Conservation (phyloP, 2,797 vertebrate genomes). For the Chromobotia macracanthus region DNA sequence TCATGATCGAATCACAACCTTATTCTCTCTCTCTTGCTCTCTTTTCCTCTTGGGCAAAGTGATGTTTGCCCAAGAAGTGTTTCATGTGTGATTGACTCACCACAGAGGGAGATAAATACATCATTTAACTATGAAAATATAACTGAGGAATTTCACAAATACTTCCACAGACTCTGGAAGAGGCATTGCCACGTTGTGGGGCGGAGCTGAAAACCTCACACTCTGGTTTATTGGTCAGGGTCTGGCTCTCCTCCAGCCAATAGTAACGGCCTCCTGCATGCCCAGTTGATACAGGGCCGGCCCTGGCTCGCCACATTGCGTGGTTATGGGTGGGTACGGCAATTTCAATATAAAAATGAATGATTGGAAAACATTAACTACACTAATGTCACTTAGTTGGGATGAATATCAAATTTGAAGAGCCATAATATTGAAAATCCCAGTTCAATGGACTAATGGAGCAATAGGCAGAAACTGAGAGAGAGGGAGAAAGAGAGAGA, state of each 20-base stretch:
- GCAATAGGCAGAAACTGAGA: slow-evolving; percentile 54
- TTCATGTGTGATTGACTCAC: slow-evolving; percentile 41
- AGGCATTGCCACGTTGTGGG: slow-evolving; percentile 63
- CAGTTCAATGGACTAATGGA: slow-evolving; percentile 23
- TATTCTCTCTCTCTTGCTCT: neutral
- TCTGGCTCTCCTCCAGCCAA: slow-evolving; percentile 59
- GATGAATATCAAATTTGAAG: slow-evolving; percentile 55
- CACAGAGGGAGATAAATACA: slow-evolving; percentile 35
- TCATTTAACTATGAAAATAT: slow-evolving; percentile 44
- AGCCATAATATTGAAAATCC: slow-evolving; percentile 68
- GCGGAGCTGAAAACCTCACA: slow-evolving; percentile 48
- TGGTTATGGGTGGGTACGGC: slow-evolving; percentile 45
- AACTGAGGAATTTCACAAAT: slow-evolving; percentile 41
- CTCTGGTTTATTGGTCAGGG: slow-evolving; percentile 59
- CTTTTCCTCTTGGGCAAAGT: neutral
- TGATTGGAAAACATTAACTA: too few relatives aligned
- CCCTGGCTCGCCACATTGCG: slow-evolving; percentile 57
- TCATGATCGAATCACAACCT: slow-evolving; percentile 20
- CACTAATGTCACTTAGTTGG: neutral
- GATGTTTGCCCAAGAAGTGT: slow-evolving; percentile 29
- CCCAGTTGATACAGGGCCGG: slow-evolving; percentile 45
- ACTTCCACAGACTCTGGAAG: slow-evolving; percentile 38
- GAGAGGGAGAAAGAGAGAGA: slow-evolving; percentile 60
- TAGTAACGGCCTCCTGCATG: slow-evolving; percentile 55
- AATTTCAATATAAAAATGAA: too few relatives aligned